phyloP scores from a whole-genome alignment of 2,888 invertebrate genomes.

The Gryllus longicercus region DNA sequence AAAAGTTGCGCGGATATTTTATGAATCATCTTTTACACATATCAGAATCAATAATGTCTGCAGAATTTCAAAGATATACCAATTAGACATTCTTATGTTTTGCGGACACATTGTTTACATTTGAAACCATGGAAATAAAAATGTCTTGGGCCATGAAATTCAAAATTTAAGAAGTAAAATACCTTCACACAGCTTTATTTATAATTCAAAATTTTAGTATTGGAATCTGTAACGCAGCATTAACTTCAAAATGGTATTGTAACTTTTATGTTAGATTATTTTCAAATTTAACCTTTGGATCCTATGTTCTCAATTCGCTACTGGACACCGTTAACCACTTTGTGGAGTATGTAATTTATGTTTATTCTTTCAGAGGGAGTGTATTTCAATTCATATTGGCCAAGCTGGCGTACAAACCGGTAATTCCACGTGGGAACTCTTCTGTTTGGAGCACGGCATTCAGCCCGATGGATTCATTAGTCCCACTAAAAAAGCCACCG shows the following conservation, averaged over 20 bases:
- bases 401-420: constrained; percentile 23
- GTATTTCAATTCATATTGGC: constrained; percentile 22
- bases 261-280: not conserved
- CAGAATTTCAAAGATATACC: too few species aligned
- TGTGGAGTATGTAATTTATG: too few species aligned
- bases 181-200: not conserved
- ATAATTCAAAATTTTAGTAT: not conserved
- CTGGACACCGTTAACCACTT: too few species aligned
- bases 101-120: not conserved
- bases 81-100: not conserved
- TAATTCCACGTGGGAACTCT: constrained; percentile 20
- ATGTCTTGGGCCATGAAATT: not conserved
- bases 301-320: too few species aligned
- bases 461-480: constrained; percentile 21
- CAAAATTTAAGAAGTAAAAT: not conserved
- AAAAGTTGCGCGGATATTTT: too few species aligned
- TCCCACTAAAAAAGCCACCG: not conserved
- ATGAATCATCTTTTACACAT: too few species aligned
- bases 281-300: too few species aligned
- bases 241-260: not conserved
- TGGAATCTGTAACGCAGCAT: not conserved
- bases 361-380: constrained; percentile 22
- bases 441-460: constrained; percentile 21
- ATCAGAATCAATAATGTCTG: too few species aligned
- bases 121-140: not conserved